A percentile compares a stretch with the other conserved stretches of the same genome.
Conservation (phyloP, 2,888 invertebrate species). For the Tetragonisca angustula region DNA sequence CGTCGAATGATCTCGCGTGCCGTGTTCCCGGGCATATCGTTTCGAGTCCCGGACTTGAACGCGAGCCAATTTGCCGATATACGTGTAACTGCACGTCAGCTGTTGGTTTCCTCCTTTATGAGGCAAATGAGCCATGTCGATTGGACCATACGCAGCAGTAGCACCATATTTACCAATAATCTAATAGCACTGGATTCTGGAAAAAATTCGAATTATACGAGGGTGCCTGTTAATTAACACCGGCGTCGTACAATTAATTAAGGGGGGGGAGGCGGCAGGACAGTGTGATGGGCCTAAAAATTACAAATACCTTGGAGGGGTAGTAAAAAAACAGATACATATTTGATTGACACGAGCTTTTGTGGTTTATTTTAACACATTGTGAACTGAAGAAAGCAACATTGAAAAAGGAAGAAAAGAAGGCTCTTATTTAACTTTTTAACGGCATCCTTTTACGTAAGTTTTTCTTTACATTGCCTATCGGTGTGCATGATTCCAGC, state of each 20-base stretch:
- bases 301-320: too few relatives aligned
- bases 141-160: slow-evolving; percentile 21
- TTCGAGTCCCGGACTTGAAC: slow-evolving; percentile 61
- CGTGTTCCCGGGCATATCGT: slow-evolving; percentile 55
- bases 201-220: neutral
- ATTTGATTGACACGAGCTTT: too few relatives aligned
- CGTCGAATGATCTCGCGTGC: slow-evolving; percentile 32
- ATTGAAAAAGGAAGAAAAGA: too few relatives aligned
- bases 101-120: slow-evolving; percentile 57
- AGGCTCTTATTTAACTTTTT: too few relatives aligned
- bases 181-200: neutral
- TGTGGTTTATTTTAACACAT: too few relatives aligned
- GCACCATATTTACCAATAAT: slow-evolving; percentile 36
- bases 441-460: too few relatives aligned
- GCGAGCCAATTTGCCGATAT: slow-evolving; percentile 62
- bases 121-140: slow-evolving; percentile 60
- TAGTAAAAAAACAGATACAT: too few relatives aligned
- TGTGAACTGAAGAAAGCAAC: too few relatives aligned
- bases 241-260: neutral
- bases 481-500: too few relatives aligned
- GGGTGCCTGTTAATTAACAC: neutral
- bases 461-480: too few relatives aligned
- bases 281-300: too few relatives aligned
- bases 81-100: slow-evolving; percentile 52
- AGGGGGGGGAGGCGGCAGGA: too few relatives aligned